Evolutionary conservation across 1,140 invertebrate genomes (phyloP), one percentile per base, ranked within the genome.

Genomic region (Neodiprion virginianus): DNA sequence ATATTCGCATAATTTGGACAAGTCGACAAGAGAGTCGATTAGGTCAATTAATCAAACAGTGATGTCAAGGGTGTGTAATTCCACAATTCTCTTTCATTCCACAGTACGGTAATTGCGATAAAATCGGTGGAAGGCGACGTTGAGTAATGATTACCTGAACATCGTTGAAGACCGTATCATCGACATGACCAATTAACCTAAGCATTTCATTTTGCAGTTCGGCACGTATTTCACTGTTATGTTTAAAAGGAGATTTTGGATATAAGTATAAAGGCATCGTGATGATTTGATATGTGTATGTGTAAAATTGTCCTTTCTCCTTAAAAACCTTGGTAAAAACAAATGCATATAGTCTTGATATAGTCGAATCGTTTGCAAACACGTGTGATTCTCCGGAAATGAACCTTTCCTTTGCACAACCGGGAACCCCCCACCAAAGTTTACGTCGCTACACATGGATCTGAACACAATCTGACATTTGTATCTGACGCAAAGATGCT

Each of bases 201-300:
- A 68, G 50, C 4, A 82, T 79, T 53, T 83, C 80, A 65, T 50
- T 23, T 50, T 49, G 74, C 49, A 83, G 77, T 75, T 78, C 77
- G 9, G 79, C 28, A 1, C 68, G 61, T 72, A 83, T 75, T 48
- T 75, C 79, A 48, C 77, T 17, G 17, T 77, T 72, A 66, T 78
- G 71, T 78, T 82, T 80, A 67, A 83, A 81, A 47, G 67, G 67
- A 11, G 67, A 69, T 69, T 69, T 69, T 69, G 67, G 67, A 47
- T 69, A 69, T 40, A 40, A 40, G 53, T 12, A 61, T 21, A 21
- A 21, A 12, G 53, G n/a, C 53, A 61, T 61, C 11, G 11, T 61
- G 53, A 61, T 5, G 28, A 40, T 40, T 40, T 40, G 28, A 40
- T 40, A 40, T 40, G 5, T 40, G 28, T 40, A 2, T 40, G 28